phyloP scores from a whole-genome alignment of 2,113 vertebrate species.

The Burhinus bistriatus region DNA sequence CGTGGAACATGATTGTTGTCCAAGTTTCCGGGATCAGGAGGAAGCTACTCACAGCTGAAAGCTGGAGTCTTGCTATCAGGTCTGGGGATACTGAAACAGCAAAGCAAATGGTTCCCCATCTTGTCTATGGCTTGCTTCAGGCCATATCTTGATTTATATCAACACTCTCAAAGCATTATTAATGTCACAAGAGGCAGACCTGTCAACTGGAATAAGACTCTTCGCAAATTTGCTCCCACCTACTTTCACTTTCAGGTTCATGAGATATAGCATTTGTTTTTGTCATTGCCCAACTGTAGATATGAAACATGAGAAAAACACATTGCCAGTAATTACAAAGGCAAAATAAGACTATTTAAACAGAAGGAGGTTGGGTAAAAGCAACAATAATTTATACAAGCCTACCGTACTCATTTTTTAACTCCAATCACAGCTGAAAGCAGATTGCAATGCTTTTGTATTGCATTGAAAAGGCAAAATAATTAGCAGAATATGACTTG shows the following conservation, averaged over 20 bases:
- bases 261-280: conserved; percentile 37
- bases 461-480: conserved; percentile 2
- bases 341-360: neutral
- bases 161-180: conserved; percentile 37
- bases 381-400: neutral
- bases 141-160: conserved; percentile 50
- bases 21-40: neutral
- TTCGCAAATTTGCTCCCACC: conserved; percentile 23
- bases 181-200: conserved; percentile 35
- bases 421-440: neutral
- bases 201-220: conserved; percentile 58
- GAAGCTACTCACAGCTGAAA: neutral
- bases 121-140: neutral
- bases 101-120: neutral
- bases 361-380: neutral
- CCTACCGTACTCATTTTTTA: neutral
- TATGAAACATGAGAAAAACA: neutral
- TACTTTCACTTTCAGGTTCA: conserved; percentile 50
- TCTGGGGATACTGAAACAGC: neutral
- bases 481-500: neutral
- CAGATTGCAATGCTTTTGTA: neutral
- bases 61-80: neutral
- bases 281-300: neutral
- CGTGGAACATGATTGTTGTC: neutral
- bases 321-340: conserved; percentile 32